Evolutionary conservation across 1,140 invertebrate genomes (phyloP).

Genomic region (Pogonus chalceus): DNA sequence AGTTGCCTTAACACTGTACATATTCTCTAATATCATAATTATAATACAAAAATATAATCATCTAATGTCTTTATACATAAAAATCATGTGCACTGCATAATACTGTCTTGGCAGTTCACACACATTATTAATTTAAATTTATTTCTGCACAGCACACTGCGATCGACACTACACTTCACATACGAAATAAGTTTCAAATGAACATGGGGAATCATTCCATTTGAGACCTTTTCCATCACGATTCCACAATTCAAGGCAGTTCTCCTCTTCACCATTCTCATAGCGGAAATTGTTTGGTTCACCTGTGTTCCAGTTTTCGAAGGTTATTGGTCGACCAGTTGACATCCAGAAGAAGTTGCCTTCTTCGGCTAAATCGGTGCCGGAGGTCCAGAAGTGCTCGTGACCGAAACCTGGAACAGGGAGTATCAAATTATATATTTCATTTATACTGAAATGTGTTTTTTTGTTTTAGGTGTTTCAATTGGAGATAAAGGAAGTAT

Average conservation of each 20-base stretch:
- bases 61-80: too few relatives aligned
- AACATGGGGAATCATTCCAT: conserved; percentile 88
- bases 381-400: conserved; percentile 88
- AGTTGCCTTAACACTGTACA: too few relatives aligned
- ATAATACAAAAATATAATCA: too few relatives aligned
- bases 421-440: too few relatives aligned
- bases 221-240: conserved; percentile 81
- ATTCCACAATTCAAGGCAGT: conserved; percentile 85
- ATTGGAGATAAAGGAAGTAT: too few relatives aligned
- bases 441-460: too few relatives aligned
- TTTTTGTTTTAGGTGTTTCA: too few relatives aligned
- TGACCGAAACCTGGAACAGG: conserved; percentile 64
- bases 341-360: conserved; percentile 89
- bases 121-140: too few relatives aligned
- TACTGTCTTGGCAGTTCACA: too few relatives aligned
- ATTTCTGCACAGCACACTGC: too few relatives aligned
- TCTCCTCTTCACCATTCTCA: conserved; percentile 86
- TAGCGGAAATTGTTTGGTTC: conserved; percentile 87
- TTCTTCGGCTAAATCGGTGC: conserved; percentile 82
- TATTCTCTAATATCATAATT: too few relatives aligned
- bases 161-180: conserved; percentile 80
- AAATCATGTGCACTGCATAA: too few relatives aligned
- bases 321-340: conserved; percentile 75
- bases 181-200: conserved; percentile 84
- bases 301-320: conserved; percentile 86